Conservation (phyloP, 2,797 vertebrate species). For the Momotus momota region DNA sequence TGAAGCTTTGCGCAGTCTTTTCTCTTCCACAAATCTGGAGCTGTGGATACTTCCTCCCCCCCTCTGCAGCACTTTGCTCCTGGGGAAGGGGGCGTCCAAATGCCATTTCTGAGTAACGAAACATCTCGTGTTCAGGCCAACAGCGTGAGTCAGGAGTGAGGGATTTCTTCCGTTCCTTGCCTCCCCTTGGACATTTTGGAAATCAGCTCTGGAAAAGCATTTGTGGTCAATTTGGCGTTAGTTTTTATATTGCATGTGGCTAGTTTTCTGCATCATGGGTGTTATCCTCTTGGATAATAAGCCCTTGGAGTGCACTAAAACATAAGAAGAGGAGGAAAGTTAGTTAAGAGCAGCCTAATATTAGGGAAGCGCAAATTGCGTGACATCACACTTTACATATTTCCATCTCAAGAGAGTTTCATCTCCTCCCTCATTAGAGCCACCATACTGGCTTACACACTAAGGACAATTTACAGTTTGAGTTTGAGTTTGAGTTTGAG, state of each 20-base stretch:
- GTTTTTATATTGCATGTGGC: neutral
- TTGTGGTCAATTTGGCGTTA: neutral
- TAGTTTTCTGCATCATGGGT: neutral
- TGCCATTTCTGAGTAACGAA: neutral
- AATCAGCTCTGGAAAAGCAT: slow-evolving; percentile 21
- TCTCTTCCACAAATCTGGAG: neutral
- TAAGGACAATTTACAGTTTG: neutral
- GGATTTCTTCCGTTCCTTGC: slow-evolving; percentile 12
- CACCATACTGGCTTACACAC: fast-evolving
- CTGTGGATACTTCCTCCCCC: neutral
- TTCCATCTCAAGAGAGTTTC: neutral
- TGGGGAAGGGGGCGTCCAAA: neutral
- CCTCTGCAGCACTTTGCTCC: neutral
- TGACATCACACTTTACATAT: neutral
- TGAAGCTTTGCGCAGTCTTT: neutral
- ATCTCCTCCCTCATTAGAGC: neutral
- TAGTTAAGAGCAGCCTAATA: neutral
- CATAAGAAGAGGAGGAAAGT: neutral
- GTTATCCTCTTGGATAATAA: neutral
- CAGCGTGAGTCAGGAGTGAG: neutral
- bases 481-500: no score
- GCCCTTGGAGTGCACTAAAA: neutral
- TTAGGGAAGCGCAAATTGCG: neutral
- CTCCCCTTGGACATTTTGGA: neutral
- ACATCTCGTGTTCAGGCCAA: neutral